Base-by-base conservation (phyloP, 2,113 vertebrate species). In the Rhinopomastus cyanomelas region DNA sequence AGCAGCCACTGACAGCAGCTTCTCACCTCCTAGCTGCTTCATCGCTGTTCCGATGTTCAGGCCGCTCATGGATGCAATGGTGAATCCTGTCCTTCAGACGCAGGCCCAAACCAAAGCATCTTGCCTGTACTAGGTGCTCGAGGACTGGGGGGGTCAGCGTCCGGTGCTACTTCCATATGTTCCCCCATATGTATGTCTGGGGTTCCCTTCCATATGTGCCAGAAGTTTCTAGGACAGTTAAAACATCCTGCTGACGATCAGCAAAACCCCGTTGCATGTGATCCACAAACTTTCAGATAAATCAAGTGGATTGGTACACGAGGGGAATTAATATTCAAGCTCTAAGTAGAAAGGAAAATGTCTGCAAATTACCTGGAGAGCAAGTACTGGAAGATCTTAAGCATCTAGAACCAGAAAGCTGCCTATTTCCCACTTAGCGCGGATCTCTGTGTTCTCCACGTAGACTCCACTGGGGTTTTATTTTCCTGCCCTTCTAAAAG, bases 31-130 rank as follows among this genome's bases (percentile, higher is more conserved):
- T 22, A 29, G 2, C 4, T 46, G 1, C 26, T 66, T 55, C 64
- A 8, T 29, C 2, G 0, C 5, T 56, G 34, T 7, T 17, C 48
- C 4, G 1, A 37, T 23, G 19, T 66, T 51, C 21, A 15, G 57
- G 56, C 16, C 56, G 55, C 68, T n/a, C 42, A 4, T 30, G 37
- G 17, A 6, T 0, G 3, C 7, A 26, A 12, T 0, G 34, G 30
- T 7, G 51, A 66, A 16, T 59, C 57, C 78, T 68, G 49, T 46
- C 26, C 1, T 13, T 56, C 66, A 37, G 1, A 27, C 34, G 19
- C 42, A 52, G n/a, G 4, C 11, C 26, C 51, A 11, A 26, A 13
- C 21, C 14, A 27, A 56, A 48, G 8, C 0, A 11, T n/a, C 25
- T 17, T 71, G 62, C 44, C 80, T 25, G 2, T 2, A 6, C 1